phyloP scores from a whole-genome alignment of 2,113 vertebrate species.

The Pelodiscus sinensis region DNA sequence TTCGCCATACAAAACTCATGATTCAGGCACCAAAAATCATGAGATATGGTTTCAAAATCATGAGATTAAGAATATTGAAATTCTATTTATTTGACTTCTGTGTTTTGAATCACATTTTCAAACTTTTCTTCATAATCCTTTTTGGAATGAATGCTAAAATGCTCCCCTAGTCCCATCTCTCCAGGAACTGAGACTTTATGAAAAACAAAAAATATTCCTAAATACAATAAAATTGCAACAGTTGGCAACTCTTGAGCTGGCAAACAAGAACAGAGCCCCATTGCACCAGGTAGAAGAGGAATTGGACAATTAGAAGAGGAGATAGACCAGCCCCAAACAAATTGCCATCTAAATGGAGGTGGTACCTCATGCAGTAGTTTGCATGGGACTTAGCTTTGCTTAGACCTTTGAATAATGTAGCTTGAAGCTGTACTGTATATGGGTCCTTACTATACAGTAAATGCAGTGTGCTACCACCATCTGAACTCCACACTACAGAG shows the following conservation, averaged over 20 bases:
- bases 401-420: background rate
- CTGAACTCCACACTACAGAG: background rate
- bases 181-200: background rate
- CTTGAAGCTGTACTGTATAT: background rate
- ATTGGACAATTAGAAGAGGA: background rate
- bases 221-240: background rate
- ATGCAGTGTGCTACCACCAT: background rate
- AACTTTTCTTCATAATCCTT: background rate
- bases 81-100: conserved; percentile 15
- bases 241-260: background rate
- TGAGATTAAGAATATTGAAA: background rate
- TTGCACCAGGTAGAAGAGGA: background rate
- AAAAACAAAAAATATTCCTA: background rate
- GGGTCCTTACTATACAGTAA: background rate
- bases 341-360: background rate
- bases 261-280: background rate
- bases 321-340: background rate
- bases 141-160: background rate
- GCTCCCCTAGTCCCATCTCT: background rate
- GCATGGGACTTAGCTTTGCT: background rate
- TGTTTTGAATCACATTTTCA: background rate
- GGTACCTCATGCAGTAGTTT: background rate
- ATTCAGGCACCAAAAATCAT: background rate
- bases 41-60: background rate
- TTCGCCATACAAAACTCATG: background rate